Evolutionary conservation across 2,113 vertebrate species (phyloP).

Genomic region (Spilogale gracilis): DNA sequence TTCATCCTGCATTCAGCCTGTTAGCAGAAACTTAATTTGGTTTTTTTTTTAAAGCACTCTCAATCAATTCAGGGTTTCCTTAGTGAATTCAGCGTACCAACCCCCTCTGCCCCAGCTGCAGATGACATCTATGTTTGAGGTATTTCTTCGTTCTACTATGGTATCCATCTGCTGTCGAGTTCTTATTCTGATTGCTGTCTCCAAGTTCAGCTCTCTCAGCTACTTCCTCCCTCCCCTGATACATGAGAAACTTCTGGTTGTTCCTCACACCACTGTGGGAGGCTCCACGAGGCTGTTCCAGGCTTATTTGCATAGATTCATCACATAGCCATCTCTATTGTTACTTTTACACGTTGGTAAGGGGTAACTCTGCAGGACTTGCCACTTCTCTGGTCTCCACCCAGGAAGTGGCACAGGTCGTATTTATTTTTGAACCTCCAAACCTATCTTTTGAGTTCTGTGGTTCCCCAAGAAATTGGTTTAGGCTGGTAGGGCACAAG

Average conservation of each 20-base stretch:
- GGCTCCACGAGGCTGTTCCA: background rate
- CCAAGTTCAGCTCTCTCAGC: background rate
- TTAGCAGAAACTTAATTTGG: constrained; percentile 56
- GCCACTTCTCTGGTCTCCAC: background rate
- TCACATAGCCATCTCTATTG: background rate
- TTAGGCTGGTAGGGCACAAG: background rate
- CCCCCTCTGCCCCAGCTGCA: background rate
- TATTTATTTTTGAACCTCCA: constrained; percentile 27
- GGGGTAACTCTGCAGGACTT: background rate
- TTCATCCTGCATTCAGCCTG: constrained; percentile 38
- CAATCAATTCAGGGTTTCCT: constrained; percentile 32
- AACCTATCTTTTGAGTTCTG: background rate
- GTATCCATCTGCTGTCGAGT: background rate
- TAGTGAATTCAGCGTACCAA: constrained; percentile 21
- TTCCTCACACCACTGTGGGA: background rate
- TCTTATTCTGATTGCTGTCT: background rate
- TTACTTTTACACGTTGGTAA: background rate
- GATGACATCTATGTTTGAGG: background rate
- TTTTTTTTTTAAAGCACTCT: background rate
- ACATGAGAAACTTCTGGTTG: background rate
- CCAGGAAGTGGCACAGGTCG: background rate
- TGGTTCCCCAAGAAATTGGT: background rate
- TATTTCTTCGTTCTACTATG: constrained; percentile 38
- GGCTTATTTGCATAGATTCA: background rate
- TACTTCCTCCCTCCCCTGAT: background rate